Evolutionary conservation across 2,113 vertebrate species (phyloP).

Genomic region (Sebastes schlegelii): DNA sequence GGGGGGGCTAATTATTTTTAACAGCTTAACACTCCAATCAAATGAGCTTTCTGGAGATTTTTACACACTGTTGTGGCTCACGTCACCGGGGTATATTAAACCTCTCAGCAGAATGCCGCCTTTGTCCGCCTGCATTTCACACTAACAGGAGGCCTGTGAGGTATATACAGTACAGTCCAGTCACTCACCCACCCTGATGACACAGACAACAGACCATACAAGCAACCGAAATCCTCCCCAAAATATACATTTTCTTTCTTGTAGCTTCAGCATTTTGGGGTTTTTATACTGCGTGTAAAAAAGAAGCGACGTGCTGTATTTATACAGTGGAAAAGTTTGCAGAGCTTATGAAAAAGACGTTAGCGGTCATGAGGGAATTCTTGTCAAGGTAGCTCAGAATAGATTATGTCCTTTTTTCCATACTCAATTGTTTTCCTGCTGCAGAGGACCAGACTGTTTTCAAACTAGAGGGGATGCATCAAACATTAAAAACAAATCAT

Average conservation of each 20-base stretch:
- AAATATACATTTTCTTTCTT: constrained; percentile 7
- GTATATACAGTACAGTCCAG: constrained; percentile 25
- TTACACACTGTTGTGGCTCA: constrained; percentile 82
- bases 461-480: constrained; percentile 2
- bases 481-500: not conserved
- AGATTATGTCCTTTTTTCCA: constrained; percentile 51
- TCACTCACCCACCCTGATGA: constrained; percentile 44
- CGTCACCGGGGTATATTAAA: constrained; percentile 81
- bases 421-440: constrained; percentile 44
- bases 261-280: constrained; percentile 10
- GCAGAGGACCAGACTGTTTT: not conserved
- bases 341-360: constrained; percentile 36
- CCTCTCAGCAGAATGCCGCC: constrained; percentile 83
- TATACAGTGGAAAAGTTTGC: constrained; percentile 43
- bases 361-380: constrained; percentile 42
- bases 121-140: constrained; percentile 85
- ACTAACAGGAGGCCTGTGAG: constrained; percentile 74
- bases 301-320: constrained; percentile 3
- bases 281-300: not conserved
- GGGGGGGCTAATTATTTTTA: constrained; percentile 91
- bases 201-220: constrained; percentile 21
- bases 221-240: not conserved
- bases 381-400: constrained; percentile 46
- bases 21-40: constrained; percentile 88
- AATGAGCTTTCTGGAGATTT: constrained; percentile 85